Evolutionary conservation across 2,797 vertebrate species (phyloP), one percentile per base, ranked within the genome.

Genomic region (Holocentrus rufus): DNA sequence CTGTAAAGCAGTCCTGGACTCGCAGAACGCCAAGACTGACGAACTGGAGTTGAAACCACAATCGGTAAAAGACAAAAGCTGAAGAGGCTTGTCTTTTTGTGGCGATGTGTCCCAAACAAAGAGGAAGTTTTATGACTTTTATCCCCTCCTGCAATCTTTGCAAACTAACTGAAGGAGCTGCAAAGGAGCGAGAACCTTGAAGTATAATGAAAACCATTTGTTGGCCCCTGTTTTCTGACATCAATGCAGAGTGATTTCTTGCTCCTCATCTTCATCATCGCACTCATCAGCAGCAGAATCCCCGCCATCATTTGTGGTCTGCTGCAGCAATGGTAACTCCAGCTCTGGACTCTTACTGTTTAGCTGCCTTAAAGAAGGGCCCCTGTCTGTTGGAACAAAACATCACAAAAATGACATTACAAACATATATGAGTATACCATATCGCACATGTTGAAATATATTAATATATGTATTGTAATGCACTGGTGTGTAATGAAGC

Each of bases 271-370:
- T 30, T 91, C 90, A 5, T 92, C 87, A 3, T 74, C 67, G 30
- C 76, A 80, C 1, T 89, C 85, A 5, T 87, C 89, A 0, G 87
- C 90, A 3, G 75, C 61, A 0, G 66, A 85, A 1, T 92, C 92
- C 0, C 88, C 90, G 0, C 49, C 71, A 3, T 85, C 69, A 0
- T n/a, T 80, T 34, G 72, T 83, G 23, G 82, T 61, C 30, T 70
- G 90, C 60, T 2, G 87, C 30, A 96, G 91, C 66, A 97, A 90
- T 1, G 95, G 94, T 60, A 98, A 85, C 92, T 96, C 94, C 31
- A 96, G 89, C 83, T 96, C 95, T 0, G 92, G 85, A 59, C 88
- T 92, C 50, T 88, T 82, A 18, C 76, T 91, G 84, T 80, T 91
- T n/a, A 91, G 83, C 20, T 90, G 87, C 68, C 94, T 91, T 22